Evolutionary conservation across 2,797 vertebrate species (phyloP).

Genomic region (Urosaurus nigricauda): DNA sequence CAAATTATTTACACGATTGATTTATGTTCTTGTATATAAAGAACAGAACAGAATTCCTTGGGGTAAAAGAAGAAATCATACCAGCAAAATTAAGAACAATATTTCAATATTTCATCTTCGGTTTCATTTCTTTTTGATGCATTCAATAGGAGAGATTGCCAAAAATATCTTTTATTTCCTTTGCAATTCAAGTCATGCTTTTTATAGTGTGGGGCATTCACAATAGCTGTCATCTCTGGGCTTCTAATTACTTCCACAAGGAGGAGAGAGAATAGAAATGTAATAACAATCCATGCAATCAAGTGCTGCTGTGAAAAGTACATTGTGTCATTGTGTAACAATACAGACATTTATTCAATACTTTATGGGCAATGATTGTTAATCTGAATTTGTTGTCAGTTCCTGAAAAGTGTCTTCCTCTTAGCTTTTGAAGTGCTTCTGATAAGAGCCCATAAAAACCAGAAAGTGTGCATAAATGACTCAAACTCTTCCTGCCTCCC

Average conservation of each 20-base stretch:
- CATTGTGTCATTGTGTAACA: constrained; percentile 31
- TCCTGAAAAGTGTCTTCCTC: constrained; percentile 32
- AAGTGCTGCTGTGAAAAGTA: constrained; percentile 41
- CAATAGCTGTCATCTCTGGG: constrained; percentile 58
- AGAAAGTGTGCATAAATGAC: not conserved
- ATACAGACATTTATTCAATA: constrained; percentile 49
- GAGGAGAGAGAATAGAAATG: constrained; percentile 56
- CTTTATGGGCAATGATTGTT: constrained; percentile 58
- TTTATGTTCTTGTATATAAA: constrained; percentile 30
- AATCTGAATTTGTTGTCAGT: constrained; percentile 60
- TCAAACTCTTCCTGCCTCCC: constrained; percentile 3
- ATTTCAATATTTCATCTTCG: constrained; percentile 57
- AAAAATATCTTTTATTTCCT: constrained; percentile 57
- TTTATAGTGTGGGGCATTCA: constrained; percentile 55
- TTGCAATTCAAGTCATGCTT: constrained; percentile 44
- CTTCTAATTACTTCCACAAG: constrained; percentile 58
- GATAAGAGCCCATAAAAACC: not conserved
- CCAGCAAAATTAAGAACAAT: constrained; percentile 42
- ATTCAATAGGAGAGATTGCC: constrained; percentile 57
- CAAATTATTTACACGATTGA: not conserved
- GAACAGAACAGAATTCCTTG: constrained; percentile 41
- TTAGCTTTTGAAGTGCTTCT: constrained; percentile 23
- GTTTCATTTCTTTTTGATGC: constrained; percentile 49
- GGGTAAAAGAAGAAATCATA: constrained; percentile 23
- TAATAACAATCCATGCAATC: constrained; percentile 24